Conservation (phyloP, 1,140 invertebrate species). For the Caenorhabditis remanei region DNA sequence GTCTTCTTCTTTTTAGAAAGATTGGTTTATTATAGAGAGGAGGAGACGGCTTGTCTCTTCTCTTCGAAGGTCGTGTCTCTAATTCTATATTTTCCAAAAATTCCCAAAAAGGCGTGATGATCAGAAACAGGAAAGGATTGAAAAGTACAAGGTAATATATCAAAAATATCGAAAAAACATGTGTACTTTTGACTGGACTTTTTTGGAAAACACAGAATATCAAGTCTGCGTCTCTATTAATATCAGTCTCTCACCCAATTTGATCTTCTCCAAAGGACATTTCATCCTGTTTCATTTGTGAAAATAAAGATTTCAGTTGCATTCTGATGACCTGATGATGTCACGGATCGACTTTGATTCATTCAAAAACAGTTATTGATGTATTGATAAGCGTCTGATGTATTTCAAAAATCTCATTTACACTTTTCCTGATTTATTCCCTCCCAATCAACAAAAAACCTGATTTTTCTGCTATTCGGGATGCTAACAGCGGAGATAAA, state of each 20-base stretch:
- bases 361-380: slow-evolving; percentile 30
- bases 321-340: slow-evolving; percentile 12
- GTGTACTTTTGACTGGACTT: neutral
- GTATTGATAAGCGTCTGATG: neutral
- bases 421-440: neutral
- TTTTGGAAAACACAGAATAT: neutral
- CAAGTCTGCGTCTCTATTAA: neutral
- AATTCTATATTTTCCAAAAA: neutral
- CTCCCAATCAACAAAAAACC: neutral
- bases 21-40: neutral
- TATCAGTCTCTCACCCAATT: slow-evolving; percentile 24
- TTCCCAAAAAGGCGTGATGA: neutral
- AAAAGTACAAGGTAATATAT: slow-evolving; percentile 13
- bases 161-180: neutral
- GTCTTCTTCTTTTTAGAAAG: slow-evolving; percentile 16
- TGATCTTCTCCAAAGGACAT: slow-evolving; percentile 20
- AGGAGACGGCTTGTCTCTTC: neutral
- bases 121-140: slow-evolving; percentile 1
- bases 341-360: neutral
- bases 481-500: slow-evolving; percentile 9
- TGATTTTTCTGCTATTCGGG: neutral
- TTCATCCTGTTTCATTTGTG: slow-evolving; percentile 38
- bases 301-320: slow-evolving; percentile 46
- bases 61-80: slow-evolving; percentile 8
- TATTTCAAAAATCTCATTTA: slow-evolving; percentile 10